A percentile compares a stretch with the other conserved stretches of the same genome.
These are phyloP conservation scores for Gobius niger DNA, from an alignment of 2,113 vertebrate genomes.

Conservation along the genomic window DNA sequence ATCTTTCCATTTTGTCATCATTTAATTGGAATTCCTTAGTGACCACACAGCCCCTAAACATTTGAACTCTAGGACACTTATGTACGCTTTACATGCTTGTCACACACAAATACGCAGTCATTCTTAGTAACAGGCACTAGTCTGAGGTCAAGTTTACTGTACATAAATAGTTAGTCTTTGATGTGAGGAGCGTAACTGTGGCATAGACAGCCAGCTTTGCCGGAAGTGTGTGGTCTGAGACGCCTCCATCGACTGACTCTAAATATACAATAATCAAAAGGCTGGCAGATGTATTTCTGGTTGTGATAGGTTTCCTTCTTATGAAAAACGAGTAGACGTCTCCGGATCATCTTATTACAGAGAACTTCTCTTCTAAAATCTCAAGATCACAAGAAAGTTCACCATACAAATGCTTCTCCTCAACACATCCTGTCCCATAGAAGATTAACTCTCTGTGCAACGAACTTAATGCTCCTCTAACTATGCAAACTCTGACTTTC, in stretches of 20 bases:
- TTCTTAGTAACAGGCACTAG: slow-evolving; percentile 46
- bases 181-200: slow-evolving; percentile 49
- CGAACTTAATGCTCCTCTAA: no score
- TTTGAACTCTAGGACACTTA: slow-evolving; percentile 28
- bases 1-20: not conserved
- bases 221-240: slow-evolving; percentile 69
- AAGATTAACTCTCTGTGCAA: no score
- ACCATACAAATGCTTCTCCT: no score
- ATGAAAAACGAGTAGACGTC: slow-evolving; percentile 58
- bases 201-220: slow-evolving; percentile 48
- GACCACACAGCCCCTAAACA: not conserved
- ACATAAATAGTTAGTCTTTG: slow-evolving; percentile 56
- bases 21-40: not conserved
- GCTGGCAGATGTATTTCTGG: slow-evolving; percentile 72
- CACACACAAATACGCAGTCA: slow-evolving; percentile 38
- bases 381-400: not conserved
- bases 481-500: no score
- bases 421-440: no score
- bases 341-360: slow-evolving; percentile 77
- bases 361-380: slow-evolving; percentile 26
- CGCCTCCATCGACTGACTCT: slow-evolving; percentile 62
- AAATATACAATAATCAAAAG: slow-evolving; percentile 77
- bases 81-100: slow-evolving; percentile 18
- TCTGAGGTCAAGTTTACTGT: slow-evolving; percentile 52
- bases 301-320: slow-evolving; percentile 59